Evolutionary conservation across 2,797 vertebrate species (phyloP), one percentile per base, ranked within the genome.

Genomic region (Emydoidea blandingii): DNA sequence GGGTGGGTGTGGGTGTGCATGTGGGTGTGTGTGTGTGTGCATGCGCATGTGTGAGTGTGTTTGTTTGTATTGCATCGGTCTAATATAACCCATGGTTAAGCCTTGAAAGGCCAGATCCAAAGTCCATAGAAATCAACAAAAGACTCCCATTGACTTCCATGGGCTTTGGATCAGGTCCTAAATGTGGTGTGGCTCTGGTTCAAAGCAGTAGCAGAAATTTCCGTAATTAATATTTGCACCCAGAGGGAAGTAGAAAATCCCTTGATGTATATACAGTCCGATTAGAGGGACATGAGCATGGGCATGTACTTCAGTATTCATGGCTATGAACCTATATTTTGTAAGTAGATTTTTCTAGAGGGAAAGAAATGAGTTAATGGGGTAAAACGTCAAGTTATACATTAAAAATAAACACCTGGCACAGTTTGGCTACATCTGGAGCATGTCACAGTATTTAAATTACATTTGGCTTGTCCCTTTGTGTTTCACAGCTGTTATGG

Each of bases 381-480:
- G 34, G 49, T 95, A 91, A 93, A 96, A 96, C 79, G 79, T 88
- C 92, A 88, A 90, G 56, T 86, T 91, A 79, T 65, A 95, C 31
- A 68, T 94, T 96, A 95, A 96, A 92, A 97, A 97, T 95, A 97
- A 97, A 97, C 96, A 98, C 97, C 96, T 98, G 97, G 97, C 94
- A 96, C 95, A 95, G 83, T 79, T 96, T 93, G 94, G 91, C 92
- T 93, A 94, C 96, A 97, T 96, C 93, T 97, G 96, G 97, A 97
- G 88, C 94, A 94, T 37, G 8, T 97, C 96, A 98, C 95, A 95
- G 95, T 96, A 97, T 98, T 98, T 97, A 97, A 98, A 97, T 98
- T 94, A 85, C 34, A 34, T 94, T 98, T 98, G 97, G 94, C 98
- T 97, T 96, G 59, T 96, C 97, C 91, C 54, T 85, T 52, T 94